Evolutionary conservation across 2,113 vertebrate genomes (phyloP).

Genomic region (Trematomus loennbergii): DNA sequence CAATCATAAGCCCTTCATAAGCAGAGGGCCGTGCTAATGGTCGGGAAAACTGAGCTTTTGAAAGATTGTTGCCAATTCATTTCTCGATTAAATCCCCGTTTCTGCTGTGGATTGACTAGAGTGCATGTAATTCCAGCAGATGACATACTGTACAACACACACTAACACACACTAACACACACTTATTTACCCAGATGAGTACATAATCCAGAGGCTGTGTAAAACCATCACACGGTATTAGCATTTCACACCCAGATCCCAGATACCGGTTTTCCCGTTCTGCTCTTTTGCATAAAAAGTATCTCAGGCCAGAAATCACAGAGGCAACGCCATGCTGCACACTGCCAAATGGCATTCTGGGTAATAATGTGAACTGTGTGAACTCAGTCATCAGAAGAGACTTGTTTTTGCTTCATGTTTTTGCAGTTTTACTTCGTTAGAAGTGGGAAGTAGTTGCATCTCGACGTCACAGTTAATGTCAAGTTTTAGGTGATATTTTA

Average conservation of each 20-base stretch:
- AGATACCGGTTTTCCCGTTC: neutral
- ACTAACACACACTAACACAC: neutral
- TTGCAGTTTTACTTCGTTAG: too few relatives aligned
- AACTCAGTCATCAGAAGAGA: neutral
- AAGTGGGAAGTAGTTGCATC: neutral
- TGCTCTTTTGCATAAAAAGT: slow-evolving; percentile 1
- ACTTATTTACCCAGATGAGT: neutral
- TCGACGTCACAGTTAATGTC: neutral
- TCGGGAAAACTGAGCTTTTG: neutral
- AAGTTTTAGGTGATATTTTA: neutral
- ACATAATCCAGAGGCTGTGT: slow-evolving; percentile 33
- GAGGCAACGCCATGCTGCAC: neutral
- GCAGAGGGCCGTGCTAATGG: neutral
- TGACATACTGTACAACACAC: slow-evolving; percentile 16
- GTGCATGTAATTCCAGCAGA: slow-evolving; percentile 35
- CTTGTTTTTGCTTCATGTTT: neutral
- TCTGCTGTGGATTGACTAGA: neutral
- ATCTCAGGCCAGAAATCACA: too few relatives aligned
- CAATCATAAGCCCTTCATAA: neutral
- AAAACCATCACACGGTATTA: slow-evolving; percentile 15
- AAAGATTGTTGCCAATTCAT: neutral
- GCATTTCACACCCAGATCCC: slow-evolving; percentile 40
- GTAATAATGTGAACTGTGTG: slow-evolving; percentile 23
- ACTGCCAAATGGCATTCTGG: slow-evolving; percentile 43
- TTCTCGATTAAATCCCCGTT: slow-evolving; percentile 6